Percentiles rank a stretch among this genome's conserved stretches.
Conservation (phyloP, 2,113 vertebrate species). For the Pipra filicauda region DNA sequence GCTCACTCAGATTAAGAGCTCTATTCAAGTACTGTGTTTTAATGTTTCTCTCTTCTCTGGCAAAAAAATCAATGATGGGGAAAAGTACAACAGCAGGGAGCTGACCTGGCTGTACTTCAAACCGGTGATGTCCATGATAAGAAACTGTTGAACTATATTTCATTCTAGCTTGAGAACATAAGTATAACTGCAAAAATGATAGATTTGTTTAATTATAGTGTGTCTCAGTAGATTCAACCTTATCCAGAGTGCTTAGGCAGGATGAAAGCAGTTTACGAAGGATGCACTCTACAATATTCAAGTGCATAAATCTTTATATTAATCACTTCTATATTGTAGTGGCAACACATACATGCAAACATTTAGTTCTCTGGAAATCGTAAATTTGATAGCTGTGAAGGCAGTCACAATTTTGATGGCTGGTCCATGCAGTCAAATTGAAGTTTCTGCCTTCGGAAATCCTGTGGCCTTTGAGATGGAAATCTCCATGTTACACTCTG, state of each 20-base stretch:
- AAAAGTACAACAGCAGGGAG: neutral
- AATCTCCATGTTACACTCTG: accelerated
- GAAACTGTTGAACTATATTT: neutral
- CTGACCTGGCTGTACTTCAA: neutral
- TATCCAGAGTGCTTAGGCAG: neutral
- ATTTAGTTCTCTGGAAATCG: neutral
- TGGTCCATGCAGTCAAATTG: neutral
- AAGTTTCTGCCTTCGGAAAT: neutral
- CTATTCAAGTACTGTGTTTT: neutral
- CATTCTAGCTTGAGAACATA: neutral
- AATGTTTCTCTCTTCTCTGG: neutral
- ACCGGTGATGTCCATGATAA: neutral
- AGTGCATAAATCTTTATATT: neutral
- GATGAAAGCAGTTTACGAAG: neutral
- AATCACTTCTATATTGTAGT: neutral
- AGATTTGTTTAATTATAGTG: neutral
- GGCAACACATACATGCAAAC: neutral
- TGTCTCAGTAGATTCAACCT: neutral
- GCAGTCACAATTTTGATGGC: neutral
- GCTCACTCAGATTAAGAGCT: neutral
- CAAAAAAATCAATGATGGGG: neutral
- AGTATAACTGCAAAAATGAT: neutral
- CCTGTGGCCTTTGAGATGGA: neutral
- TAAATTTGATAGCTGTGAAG: neutral
- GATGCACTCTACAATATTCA: neutral